These are phyloP conservation scores for Harpagoxenus sublaevis DNA, from an alignment of 2,888 invertebrate species.

Conservation along the genomic window DNA sequence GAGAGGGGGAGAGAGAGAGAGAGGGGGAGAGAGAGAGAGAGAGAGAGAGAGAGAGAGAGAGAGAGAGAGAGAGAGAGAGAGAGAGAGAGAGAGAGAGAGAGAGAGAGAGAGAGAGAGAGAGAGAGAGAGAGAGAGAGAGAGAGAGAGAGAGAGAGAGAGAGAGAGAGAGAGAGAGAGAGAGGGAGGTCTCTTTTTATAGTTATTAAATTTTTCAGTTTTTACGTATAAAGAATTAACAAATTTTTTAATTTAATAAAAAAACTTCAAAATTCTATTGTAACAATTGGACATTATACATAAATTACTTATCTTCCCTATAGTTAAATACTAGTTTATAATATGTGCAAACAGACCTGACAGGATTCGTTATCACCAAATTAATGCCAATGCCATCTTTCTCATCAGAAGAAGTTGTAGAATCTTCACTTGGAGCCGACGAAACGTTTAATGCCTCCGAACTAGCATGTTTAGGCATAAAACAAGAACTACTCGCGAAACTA, in stretches of 20 bases:
- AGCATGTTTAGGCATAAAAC: background rate
- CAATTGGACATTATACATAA: background rate
- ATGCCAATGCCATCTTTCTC: background rate
- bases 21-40: background rate
- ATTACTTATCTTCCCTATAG: background rate
- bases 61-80: no score
- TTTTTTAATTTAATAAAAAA: slow-evolving; percentile 9
- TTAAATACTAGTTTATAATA: background rate
- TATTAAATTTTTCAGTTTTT: background rate
- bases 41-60: background rate
- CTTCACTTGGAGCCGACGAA: slow-evolving; percentile 1
- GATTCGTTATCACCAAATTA: background rate
- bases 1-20: no score
- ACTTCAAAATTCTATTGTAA: background rate
- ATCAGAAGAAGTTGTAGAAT: background rate
- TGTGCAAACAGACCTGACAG: background rate
- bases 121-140: no score
- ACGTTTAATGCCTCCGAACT: background rate
- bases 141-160: no score
- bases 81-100: background rate
- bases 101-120: no score
- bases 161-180: no score
- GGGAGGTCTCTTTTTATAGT: background rate
- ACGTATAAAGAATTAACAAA: background rate
- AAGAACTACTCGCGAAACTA: background rate